Conservation (phyloP, 2,797 vertebrate species). For the Gymnothorax javanicus region DNA sequence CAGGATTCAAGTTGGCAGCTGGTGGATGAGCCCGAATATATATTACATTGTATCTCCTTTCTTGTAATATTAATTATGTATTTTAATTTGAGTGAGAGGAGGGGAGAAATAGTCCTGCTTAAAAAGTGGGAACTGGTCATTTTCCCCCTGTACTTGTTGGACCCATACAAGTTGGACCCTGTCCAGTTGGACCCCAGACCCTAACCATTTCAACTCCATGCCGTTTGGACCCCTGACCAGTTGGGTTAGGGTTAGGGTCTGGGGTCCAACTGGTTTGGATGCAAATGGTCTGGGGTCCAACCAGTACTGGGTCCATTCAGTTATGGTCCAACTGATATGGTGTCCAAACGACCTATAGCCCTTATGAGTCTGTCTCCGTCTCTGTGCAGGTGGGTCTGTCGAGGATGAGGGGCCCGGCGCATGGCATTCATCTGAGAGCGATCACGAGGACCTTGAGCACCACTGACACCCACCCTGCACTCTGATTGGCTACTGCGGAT, state of each 20-base stretch:
- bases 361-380: neutral
- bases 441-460: slow-evolving; percentile 32
- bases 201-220: too few species aligned
- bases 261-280: too few species aligned
- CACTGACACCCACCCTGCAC: neutral
- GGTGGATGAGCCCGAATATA: neutral
- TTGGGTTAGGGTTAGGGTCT: too few species aligned
- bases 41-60: neutral
- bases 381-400: slow-evolving; percentile 31
- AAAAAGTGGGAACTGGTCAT: neutral
- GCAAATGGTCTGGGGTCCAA: too few species aligned
- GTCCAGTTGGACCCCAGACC: too few species aligned
- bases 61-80: neutral
- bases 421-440: slow-evolving; percentile 34
- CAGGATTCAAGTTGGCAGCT: neutral
- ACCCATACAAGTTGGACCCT: too few species aligned
- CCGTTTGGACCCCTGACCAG: too few species aligned
- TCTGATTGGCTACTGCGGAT: neutral
- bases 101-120: neutral
- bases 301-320: too few species aligned
- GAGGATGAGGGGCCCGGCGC: slow-evolving; percentile 29
- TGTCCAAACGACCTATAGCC: too few species aligned
- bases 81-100: neutral
- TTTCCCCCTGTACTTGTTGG: too few species aligned
- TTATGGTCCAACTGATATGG: too few species aligned